These are phyloP conservation scores for Calosoma granatense DNA, from an alignment of 1,140 invertebrate genomes.

Conservation along the genomic window DNA sequence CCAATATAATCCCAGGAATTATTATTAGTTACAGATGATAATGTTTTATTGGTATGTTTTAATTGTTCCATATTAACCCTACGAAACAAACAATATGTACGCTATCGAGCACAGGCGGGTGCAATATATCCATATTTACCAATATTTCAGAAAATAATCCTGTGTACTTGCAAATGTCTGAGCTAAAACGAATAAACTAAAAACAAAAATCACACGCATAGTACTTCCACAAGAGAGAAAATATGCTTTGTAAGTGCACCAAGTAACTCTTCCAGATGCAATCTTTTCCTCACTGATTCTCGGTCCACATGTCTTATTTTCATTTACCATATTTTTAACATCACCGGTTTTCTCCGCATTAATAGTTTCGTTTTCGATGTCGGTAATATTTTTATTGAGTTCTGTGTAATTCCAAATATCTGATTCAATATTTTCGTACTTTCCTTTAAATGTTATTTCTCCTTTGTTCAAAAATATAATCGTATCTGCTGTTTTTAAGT, in stretches of 20 bases:
- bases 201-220: constrained; percentile 39
- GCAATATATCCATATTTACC: too few species aligned
- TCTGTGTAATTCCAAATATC: constrained; percentile 33
- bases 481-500: constrained; percentile 48
- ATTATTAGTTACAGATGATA: constrained; percentile 10
- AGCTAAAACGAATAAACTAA: constrained; percentile 43
- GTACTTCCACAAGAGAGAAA: constrained; percentile 47
- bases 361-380: constrained; percentile 29
- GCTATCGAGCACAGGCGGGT: too few species aligned
- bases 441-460: constrained; percentile 34
- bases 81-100: too few species aligned
- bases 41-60: constrained; percentile 13
- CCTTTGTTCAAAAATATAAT: constrained; percentile 39
- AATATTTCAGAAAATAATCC: constrained; percentile 58
- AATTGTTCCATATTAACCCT: constrained; percentile 32
- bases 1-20: constrained; percentile 25
- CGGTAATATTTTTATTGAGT: constrained; percentile 20
- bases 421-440: constrained; percentile 33
- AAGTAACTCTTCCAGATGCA: constrained; percentile 45
- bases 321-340: constrained; percentile 29
- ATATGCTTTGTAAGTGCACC: constrained; percentile 48
- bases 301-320: constrained; percentile 26
- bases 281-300: constrained; percentile 25
- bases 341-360: constrained; percentile 30
- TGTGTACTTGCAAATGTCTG: constrained; percentile 53